phyloP scores from a whole-genome alignment of 37 sponge, comb jelly and placozoan genomes.

The Lycopodina hypogea region DNA sequence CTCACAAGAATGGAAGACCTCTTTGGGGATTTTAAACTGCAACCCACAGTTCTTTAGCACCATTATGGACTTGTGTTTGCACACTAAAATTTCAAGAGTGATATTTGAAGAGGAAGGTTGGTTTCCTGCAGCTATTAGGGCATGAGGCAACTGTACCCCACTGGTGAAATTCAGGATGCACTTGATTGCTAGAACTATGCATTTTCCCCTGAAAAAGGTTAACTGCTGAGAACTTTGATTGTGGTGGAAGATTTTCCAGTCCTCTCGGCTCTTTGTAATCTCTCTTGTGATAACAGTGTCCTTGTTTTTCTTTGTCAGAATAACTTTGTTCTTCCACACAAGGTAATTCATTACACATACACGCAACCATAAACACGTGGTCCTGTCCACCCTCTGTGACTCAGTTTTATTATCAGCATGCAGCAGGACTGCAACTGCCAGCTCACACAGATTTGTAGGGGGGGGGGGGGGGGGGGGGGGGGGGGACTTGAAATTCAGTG shows the following conservation, averaged over 20 bases:
- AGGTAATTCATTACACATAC: too few relatives aligned
- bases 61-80: too few relatives aligned
- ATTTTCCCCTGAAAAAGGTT: not conserved
- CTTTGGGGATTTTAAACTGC: slow-evolving; percentile 1
- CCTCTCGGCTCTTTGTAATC: not conserved
- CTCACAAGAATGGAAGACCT: not conserved
- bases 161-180: not conserved
- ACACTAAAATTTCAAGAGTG: not conserved
- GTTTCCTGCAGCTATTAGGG: not conserved
- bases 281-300: not conserved
- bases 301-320: not conserved
- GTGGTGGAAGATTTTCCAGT: not conserved
- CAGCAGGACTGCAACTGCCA: too few relatives aligned
- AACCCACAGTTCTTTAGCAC: not conserved
- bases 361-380: too few relatives aligned
- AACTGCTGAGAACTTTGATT: too few relatives aligned
- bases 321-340: not conserved
- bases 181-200: not conserved
- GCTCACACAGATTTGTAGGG: too few relatives aligned
- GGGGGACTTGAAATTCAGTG: too few relatives aligned
- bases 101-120: not conserved
- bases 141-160: not conserved
- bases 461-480: too few relatives aligned
- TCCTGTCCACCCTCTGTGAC: too few relatives aligned
- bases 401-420: too few relatives aligned